phyloP scores from a whole-genome alignment of 2,888 invertebrate species.

The Caenorhabditis zanzibari region DNA sequence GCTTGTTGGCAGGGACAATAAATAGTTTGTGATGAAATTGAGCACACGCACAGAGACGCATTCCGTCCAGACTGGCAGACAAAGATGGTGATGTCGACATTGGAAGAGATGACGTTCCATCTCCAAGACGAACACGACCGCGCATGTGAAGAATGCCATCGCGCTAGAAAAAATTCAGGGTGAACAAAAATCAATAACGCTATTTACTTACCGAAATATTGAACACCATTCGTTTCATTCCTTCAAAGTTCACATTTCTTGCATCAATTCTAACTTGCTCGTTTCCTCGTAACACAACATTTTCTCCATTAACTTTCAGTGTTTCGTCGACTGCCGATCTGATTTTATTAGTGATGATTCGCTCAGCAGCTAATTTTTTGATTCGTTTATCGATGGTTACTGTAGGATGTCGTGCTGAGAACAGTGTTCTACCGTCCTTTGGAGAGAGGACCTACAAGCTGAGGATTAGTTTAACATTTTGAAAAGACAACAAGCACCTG shows the following conservation, averaged over 20 bases:
- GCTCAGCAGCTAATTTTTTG: slow-evolving; percentile 71
- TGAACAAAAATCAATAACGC: no score
- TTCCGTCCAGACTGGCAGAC: slow-evolving; percentile 81
- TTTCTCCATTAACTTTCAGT: slow-evolving; percentile 76
- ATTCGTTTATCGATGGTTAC: slow-evolving; percentile 79
- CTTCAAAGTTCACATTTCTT: slow-evolving; percentile 71
- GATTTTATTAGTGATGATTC: slow-evolving; percentile 72
- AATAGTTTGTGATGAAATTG: slow-evolving; percentile 74
- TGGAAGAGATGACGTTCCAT: slow-evolving; percentile 68
- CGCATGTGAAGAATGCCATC: slow-evolving; percentile 69
- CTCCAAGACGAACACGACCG: slow-evolving; percentile 70
- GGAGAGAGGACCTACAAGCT: slow-evolving; percentile 68
- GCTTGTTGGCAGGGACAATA: slow-evolving; percentile 80
- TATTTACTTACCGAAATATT: slow-evolving; percentile 77
- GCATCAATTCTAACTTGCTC: slow-evolving; percentile 80
- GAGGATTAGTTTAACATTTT: not conserved
- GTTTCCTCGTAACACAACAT: slow-evolving; percentile 80
- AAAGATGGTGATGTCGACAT: slow-evolving; percentile 81
- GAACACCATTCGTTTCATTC: slow-evolving; percentile 74
- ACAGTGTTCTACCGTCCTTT: slow-evolving; percentile 76
- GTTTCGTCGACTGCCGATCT: slow-evolving; percentile 80
- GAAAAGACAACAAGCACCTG: slow-evolving; percentile 61
- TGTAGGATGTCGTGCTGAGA: slow-evolving; percentile 81
- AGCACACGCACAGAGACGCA: slow-evolving; percentile 80
- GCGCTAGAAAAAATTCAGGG: slow-evolving; percentile 66